Conservation (phyloP, 2,113 vertebrate species). For the Pelusios castaneus region DNA sequence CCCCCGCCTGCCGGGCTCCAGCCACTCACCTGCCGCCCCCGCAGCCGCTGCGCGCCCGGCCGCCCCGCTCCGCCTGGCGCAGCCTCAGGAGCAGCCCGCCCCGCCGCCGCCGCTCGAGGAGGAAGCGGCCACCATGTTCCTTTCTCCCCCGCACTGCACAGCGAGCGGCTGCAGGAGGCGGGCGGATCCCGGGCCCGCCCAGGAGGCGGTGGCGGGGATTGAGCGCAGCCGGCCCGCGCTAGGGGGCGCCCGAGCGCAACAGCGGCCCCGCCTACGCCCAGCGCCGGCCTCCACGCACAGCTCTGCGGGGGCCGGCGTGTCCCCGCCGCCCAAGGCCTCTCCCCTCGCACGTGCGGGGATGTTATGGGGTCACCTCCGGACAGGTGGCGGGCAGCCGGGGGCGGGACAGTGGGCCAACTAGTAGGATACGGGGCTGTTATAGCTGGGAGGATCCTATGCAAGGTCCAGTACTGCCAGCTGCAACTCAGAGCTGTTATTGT, state of each 20-base stretch:
- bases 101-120: background rate
- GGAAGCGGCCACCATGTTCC: slow-evolving; percentile 59
- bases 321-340: no score
- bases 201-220: background rate
- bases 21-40: background rate
- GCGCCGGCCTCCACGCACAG: fast-evolving
- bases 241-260: background rate
- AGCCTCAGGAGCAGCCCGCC: background rate
- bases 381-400: fast-evolving
- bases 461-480: no score
- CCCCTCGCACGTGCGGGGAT: no score
- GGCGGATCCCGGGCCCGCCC: slow-evolving; percentile 43
- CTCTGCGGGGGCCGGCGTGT: fast-evolving
- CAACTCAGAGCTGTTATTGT: no score
- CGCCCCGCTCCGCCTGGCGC: background rate
- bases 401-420: fast-evolving
- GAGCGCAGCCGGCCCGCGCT: no score
- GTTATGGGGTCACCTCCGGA: no score
- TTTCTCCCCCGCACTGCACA: slow-evolving; percentile 20
- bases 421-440: no score
- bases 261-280: fast-evolving
- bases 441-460: no score
- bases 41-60: background rate
- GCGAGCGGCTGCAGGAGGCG: slow-evolving; percentile 25
- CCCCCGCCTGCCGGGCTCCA: background rate